Conservation (phyloP, 1,140 invertebrate species). For the Mactra quadrangularis region DNA sequence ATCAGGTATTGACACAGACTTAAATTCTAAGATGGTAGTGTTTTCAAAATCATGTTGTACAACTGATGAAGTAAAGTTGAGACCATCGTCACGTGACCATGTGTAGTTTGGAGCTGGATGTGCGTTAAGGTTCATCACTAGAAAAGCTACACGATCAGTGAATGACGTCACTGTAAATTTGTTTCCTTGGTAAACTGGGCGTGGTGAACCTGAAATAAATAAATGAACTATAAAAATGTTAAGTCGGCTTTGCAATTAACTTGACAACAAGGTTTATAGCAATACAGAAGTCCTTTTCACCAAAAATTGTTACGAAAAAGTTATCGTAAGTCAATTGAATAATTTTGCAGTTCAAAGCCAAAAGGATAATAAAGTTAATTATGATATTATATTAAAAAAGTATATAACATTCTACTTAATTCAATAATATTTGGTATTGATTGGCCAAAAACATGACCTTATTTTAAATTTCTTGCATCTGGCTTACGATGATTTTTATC, state of each 20-base stretch:
- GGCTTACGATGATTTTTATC: too few species aligned
- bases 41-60: neutral
- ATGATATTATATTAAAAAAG: too few species aligned
- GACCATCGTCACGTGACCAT: conserved; percentile 37
- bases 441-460: neutral
- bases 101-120: conserved; percentile 15
- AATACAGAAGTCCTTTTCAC: neutral
- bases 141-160: neutral
- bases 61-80: neutral
- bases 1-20: conserved; percentile 13
- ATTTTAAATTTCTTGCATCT: neutral
- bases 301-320: too few species aligned
- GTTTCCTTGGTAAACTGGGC: conserved; percentile 19
- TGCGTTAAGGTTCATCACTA: neutral
- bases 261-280: neutral
- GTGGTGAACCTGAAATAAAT: conserved; percentile 25
- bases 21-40: neutral
- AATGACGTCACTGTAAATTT: neutral
- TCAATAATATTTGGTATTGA: too few species aligned
- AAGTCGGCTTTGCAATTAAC: neutral
- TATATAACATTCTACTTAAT: too few species aligned
- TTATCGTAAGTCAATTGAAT: too few species aligned
- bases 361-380: too few species aligned
- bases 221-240: neutral
- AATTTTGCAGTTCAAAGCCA: too few species aligned